Conservation (phyloP, 2,113 vertebrate species). For the Eurystomus gularis region DNA sequence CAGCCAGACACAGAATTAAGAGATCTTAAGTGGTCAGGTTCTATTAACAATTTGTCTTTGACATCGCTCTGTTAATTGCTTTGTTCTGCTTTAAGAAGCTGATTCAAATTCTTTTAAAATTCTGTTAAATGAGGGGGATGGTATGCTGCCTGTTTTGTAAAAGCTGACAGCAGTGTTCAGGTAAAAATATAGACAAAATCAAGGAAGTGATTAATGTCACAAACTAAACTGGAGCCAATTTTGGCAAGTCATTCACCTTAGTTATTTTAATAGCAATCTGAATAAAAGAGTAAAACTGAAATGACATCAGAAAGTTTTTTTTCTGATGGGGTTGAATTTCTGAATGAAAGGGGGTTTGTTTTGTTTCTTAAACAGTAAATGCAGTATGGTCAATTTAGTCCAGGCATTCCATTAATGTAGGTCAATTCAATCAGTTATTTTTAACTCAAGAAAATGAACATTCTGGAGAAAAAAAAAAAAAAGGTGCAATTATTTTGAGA, state of each 20-base stretch:
- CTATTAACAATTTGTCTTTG: slow-evolving; percentile 35
- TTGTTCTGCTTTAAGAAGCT: slow-evolving; percentile 23
- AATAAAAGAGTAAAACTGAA: background rate
- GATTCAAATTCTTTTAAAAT: slow-evolving; percentile 3
- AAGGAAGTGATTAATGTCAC: background rate
- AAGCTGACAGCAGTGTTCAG: background rate
- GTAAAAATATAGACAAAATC: slow-evolving; percentile 1
- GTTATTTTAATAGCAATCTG: background rate
- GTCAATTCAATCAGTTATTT: background rate
- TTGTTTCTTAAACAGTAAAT: background rate
- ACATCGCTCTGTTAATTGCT: background rate
- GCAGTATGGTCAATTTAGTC: background rate
- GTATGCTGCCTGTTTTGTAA: background rate
- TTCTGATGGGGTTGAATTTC: background rate
- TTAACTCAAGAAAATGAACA: background rate
- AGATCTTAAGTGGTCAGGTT: slow-evolving; percentile 1
- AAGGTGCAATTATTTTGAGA: background rate
- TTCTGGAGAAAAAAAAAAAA: background rate
- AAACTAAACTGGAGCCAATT: background rate
- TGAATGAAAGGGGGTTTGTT: background rate
- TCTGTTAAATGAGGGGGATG: background rate
- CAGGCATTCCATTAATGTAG: background rate
- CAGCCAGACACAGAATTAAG: slow-evolving; percentile 26
- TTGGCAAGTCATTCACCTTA: background rate
- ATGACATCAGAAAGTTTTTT: background rate